Evolutionary conservation across 2,797 vertebrate species (phyloP).

Genomic region (Melanogrammus aeglefinus): DNA sequence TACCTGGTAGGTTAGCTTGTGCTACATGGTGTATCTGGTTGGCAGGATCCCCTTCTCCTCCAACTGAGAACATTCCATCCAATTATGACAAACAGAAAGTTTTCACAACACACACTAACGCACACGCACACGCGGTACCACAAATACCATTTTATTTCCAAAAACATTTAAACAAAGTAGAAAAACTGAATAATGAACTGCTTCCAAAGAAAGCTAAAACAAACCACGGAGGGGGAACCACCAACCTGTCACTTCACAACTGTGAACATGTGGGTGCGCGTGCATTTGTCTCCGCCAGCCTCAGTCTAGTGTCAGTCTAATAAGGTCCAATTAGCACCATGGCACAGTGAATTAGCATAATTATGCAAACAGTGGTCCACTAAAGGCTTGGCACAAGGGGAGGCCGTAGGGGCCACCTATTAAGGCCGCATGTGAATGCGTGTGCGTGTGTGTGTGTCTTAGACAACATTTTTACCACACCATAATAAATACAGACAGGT

Average conservation of each 20-base stretch:
- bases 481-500: conserved; percentile 32
- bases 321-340: conserved; percentile 77
- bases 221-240: conserved; percentile 51
- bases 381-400: conserved; percentile 69
- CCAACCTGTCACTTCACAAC: conserved; percentile 73
- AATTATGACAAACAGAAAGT: conserved; percentile 71
- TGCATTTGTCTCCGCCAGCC: conserved; percentile 21
- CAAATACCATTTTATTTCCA: not conserved
- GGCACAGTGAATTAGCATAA: conserved; percentile 79
- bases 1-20: too few relatives aligned
- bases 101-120: conserved; percentile 42
- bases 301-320: conserved; percentile 70
- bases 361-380: conserved; percentile 74
- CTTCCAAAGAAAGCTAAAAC: not conserved
- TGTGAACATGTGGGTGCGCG: conserved; percentile 37
- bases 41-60: too few relatives aligned
- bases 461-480: conserved; percentile 22
- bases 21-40: too few relatives aligned
- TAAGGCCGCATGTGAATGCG: conserved; percentile 43
- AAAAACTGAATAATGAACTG: not conserved
- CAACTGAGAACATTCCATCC: conserved; percentile 68
- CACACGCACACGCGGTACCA: too few relatives aligned
- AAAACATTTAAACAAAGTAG: not conserved
- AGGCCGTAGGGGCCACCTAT: conserved; percentile 66
- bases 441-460: conserved; percentile 6